Base-by-base conservation (phyloP, 2,888 invertebrate species). In the Danaus chrysippus region DNA sequence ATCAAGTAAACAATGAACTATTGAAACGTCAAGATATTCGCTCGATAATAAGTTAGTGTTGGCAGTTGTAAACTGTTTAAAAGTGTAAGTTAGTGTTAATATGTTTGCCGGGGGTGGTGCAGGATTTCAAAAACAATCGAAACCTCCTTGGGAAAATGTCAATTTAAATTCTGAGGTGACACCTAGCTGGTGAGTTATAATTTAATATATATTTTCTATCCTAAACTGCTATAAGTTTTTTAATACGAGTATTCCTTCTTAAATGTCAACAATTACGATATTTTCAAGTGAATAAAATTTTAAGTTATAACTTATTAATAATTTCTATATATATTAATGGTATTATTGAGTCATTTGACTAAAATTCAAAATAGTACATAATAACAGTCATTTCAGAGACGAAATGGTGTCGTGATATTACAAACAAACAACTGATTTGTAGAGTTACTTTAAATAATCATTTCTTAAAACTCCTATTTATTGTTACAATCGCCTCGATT, bases 21-120 rank as follows among this genome's bases (percentile, higher is more conserved):
- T 65, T 64, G 63, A 62, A 23, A 49, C 42, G 59, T 63, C 62
- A 61, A 63, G 58, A 58, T 10, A 49, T 15, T 49, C 10, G 10
- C 56, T 56, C 52, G 62, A 59, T 61, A 62, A 59, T 59, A 52
- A n/a, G 53, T 54, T 49, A 54, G 56, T 61, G 43, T 54, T 60
- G 66, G 56, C 46, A 59, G 49, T 19, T 46, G 46, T 12, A 42
- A 59, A 59, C 66, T 68, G 65, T 60, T 64, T 10, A 17, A 49
- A 49, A 49, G 15, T 49, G 17, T 49, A 17, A 17, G 15, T 49
- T 13, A 8, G 42, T 13, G n/a, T 57, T 43, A 69, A 34, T 0
- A 89, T 89, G 89, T 88, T 89, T 65, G 88, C 88, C 70, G 87
- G 88, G 2, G 87, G 87, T 10, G 88, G 87, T 34, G 87, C 88